A percentile compares a stretch with the other conserved stretches of the same genome.
Conservation (phyloP, 2,888 invertebrate species). For the Phengaris arion region DNA sequence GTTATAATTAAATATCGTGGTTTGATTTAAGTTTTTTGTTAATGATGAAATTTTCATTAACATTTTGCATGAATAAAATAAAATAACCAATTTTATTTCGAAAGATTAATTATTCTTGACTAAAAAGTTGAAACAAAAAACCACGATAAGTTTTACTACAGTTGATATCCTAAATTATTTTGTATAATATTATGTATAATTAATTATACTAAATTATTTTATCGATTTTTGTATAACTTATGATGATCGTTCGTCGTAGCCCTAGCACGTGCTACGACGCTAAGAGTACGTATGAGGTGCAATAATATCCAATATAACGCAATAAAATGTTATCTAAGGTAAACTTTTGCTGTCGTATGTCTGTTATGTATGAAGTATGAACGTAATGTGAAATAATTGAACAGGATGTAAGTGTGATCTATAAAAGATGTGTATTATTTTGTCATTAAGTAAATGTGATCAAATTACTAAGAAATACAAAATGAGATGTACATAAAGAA, state of each 20-base stretch:
- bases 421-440: background rate
- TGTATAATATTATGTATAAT: background rate
- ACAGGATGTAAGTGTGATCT: background rate
- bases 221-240: background rate
- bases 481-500: background rate
- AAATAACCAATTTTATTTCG: no score
- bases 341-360: background rate
- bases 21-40: no score
- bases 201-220: no score
- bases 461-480: background rate
- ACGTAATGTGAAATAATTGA: background rate
- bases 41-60: no score
- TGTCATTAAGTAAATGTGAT: slow-evolving; percentile 1
- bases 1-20: no score
- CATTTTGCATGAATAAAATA: no score
- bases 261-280: no score
- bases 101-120: no score
- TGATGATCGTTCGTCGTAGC: background rate
- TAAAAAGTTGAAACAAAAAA: background rate
- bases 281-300: no score
- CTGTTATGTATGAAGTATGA: background rate
- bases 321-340: slow-evolving; percentile 3
- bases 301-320: background rate
- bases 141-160: background rate
- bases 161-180: background rate